Conservation (phyloP, 53 echinoderm and acorn worm species). For the Stichopus horrens region DNA sequence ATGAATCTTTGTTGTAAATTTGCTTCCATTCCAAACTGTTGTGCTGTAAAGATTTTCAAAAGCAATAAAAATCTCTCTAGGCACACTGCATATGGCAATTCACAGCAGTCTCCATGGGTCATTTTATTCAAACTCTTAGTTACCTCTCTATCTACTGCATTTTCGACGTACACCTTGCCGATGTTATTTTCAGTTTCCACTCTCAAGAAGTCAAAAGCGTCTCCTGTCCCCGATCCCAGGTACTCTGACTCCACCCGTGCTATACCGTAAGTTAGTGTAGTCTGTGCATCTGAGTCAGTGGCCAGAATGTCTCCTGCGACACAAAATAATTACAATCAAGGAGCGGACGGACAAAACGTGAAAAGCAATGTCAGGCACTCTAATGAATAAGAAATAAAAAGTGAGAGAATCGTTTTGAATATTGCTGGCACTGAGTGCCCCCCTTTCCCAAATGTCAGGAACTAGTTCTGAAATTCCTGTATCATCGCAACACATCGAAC, state of each 20-base stretch:
- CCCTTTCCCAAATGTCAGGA: too few relatives aligned
- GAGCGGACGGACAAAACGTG: too few relatives aligned
- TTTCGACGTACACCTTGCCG: neutral
- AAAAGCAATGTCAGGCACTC: too few relatives aligned
- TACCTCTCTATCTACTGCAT: constrained; percentile 10
- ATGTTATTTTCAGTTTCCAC: neutral
- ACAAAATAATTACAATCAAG: neutral
- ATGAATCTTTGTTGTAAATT: too few relatives aligned
- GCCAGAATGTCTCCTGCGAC: neutral
- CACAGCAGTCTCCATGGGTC: neutral
- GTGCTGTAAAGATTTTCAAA: neutral
- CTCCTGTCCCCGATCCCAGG: neutral
- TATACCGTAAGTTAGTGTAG: neutral
- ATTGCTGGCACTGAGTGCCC: too few relatives aligned
- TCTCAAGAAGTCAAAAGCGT: neutral
- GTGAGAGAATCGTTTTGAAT: too few relatives aligned
- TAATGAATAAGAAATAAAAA: too few relatives aligned
- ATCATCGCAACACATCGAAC: too few relatives aligned
- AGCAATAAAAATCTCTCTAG: neutral
- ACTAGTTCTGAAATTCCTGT: too few relatives aligned
- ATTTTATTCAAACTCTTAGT: neutral
- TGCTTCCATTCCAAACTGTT: too few relatives aligned
- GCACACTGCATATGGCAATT: neutral
- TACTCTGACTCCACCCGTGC: neutral
- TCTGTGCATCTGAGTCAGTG: neutral